Conservation (phyloP, 2,888 invertebrate genomes). For the Stenchaetothrips biformis region DNA sequence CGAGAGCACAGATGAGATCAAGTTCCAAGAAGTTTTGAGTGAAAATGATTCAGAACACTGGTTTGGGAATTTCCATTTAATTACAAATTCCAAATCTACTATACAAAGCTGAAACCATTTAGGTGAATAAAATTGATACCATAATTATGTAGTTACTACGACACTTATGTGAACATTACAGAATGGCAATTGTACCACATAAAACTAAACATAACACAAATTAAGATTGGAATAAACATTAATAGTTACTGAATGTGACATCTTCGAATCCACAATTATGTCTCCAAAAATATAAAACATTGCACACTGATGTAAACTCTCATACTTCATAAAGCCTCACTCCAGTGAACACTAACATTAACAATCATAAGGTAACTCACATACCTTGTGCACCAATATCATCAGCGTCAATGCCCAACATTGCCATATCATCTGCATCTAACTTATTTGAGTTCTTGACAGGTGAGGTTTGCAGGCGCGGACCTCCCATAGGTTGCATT, state of each 20-base stretch:
- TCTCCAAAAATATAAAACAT: not conserved
- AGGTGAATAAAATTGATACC: no score
- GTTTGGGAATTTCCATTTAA: no score
- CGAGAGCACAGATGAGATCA: no score
- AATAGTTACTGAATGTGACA: not conserved
- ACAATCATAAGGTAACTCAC: slow-evolving; percentile 36
- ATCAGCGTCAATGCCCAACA: slow-evolving; percentile 80
- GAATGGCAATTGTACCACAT: not conserved
- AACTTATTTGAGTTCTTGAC: slow-evolving; percentile 43
- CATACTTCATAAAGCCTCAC: not conserved
- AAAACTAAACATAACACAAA: not conserved
- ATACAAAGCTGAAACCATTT: no score
- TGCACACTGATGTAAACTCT: not conserved
- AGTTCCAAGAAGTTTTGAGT: no score
- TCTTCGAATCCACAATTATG: not conserved
- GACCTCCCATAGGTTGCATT: slow-evolving; percentile 29
- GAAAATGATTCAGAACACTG: no score
- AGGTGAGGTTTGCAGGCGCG: slow-evolving; percentile 27
- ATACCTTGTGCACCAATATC: slow-evolving; percentile 61
- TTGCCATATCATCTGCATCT: slow-evolving; percentile 68
- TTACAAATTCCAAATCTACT: no score
- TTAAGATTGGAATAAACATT: not conserved
- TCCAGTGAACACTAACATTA: not conserved
- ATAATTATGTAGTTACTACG: no score
- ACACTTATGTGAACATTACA: no score